phyloP scores from a whole-genome alignment of 2,113 vertebrate species.

The Gallinago paraguaiae region DNA sequence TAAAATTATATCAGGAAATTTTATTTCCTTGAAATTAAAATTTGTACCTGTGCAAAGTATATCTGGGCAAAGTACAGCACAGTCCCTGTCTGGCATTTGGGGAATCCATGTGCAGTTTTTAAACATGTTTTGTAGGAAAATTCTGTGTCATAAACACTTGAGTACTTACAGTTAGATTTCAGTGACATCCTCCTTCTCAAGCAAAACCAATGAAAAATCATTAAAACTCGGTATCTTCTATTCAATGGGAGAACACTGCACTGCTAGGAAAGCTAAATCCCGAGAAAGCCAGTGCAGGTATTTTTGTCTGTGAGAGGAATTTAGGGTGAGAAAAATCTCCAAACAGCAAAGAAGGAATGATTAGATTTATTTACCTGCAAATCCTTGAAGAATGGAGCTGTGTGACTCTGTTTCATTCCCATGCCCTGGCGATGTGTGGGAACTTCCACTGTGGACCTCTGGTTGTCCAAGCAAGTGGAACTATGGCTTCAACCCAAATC shows the following conservation, averaged over 20 bases:
- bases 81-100: background rate
- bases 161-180: background rate
- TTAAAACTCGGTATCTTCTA: background rate
- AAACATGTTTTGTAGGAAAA: background rate
- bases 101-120: background rate
- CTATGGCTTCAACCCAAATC: background rate
- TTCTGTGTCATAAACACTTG: background rate
- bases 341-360: background rate
- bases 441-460: background rate
- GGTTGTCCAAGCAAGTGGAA: background rate
- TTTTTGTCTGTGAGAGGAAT: background rate
- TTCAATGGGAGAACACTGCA: background rate
- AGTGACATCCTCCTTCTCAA: background rate
- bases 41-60: background rate
- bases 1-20: background rate
- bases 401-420: background rate
- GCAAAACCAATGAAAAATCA: background rate
- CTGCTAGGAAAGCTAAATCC: background rate
- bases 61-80: background rate
- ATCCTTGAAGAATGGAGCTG: background rate
- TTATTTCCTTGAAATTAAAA: background rate
- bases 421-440: background rate
- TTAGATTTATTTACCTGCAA: background rate
- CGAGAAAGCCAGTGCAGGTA: background rate
- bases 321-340: background rate